Conservation (phyloP, 2,113 vertebrate genomes). For the Pteronura brasiliensis region DNA sequence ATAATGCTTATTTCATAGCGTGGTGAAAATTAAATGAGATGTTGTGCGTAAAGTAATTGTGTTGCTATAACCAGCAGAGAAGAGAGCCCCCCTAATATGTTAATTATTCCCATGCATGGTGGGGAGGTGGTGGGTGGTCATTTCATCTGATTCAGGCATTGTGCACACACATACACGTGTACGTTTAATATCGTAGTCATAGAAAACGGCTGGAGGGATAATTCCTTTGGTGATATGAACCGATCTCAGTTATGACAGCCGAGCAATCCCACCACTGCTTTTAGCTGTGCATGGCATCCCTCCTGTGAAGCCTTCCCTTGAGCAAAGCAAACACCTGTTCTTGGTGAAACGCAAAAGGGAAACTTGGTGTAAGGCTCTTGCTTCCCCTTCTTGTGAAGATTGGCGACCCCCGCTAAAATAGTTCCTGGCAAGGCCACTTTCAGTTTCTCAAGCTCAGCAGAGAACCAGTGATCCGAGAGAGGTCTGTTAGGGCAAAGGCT, state of each 20-base stretch:
- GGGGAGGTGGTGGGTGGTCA: background rate
- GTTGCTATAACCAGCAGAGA: background rate
- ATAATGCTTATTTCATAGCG: background rate
- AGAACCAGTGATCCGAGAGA: background rate
- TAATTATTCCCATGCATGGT: background rate
- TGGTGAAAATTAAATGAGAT: background rate
- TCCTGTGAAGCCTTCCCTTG: background rate
- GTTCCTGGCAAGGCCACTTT: background rate
- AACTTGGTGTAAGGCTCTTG: slow-evolving; percentile 31
- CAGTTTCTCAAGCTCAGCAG: background rate
- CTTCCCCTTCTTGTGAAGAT: slow-evolving; percentile 45
- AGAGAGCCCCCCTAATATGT: background rate
- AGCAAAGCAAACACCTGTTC: slow-evolving; percentile 53
- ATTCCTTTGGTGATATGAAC: background rate
- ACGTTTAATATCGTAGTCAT: background rate
- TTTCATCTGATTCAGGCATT: background rate
- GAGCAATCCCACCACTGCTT: background rate
- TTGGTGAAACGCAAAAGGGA: slow-evolving; percentile 42
- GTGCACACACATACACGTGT: fast-evolving
- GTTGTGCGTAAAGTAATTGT: background rate
- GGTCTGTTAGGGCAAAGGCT: background rate
- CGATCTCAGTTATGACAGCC: background rate
- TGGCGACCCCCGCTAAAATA: background rate
- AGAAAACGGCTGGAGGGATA: background rate
- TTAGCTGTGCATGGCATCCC: slow-evolving; percentile 45